Evolutionary conservation across 2,113 vertebrate genomes (phyloP), one percentile per base, ranked within the genome.

Genomic region (Sinosuthora webbiana): DNA sequence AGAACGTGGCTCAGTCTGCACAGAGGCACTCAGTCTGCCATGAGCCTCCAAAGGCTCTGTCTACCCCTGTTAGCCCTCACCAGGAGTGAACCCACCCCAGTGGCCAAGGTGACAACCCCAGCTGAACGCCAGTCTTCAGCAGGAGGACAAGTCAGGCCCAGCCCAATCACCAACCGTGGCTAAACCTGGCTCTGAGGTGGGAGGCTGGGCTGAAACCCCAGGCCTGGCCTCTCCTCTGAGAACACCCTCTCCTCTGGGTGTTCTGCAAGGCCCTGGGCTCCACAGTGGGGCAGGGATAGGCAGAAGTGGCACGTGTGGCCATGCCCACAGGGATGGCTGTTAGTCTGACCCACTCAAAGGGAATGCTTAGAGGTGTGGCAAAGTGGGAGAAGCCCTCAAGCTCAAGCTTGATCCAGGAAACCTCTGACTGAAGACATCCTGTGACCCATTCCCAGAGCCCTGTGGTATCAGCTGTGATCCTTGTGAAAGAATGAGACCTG

Each of bases 141-240:
- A 88, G 30, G 6, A 63, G 13, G 30, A 27, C 33, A 64, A 77
- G 55, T 22, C 60, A 71, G 47, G 41, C 22, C 23, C 50, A 80
- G 50, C 59, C 44, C 45, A 42, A 20, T 35, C 63, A 83, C 31
- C 60, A 49, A 0, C n/a, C 0, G 0, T 14, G 31, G 27, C 53
- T 62, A 49, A 68, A 56, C 19, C 11, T 19, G 41, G 53, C 31
- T 91, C 70, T 64, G 83, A 63, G 39, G 24, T n/a, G 33, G 33
- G 7, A 91, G 16, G 35, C 16, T 78, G 65, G 44, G 31, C 67
- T 91, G 50, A 68, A 84, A 24, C 10, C 18, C 62, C 47, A 39
- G 19, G 55, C 33, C 69, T 50, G 35, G 23, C 59, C 75, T 42
- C 52, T 84, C 42, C 69, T 1, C n/a, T n/a, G n/a, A n/a, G n/a